Base-by-base conservation (phyloP, 1,140 invertebrate genomes). In the Polypedilum pembai region DNA sequence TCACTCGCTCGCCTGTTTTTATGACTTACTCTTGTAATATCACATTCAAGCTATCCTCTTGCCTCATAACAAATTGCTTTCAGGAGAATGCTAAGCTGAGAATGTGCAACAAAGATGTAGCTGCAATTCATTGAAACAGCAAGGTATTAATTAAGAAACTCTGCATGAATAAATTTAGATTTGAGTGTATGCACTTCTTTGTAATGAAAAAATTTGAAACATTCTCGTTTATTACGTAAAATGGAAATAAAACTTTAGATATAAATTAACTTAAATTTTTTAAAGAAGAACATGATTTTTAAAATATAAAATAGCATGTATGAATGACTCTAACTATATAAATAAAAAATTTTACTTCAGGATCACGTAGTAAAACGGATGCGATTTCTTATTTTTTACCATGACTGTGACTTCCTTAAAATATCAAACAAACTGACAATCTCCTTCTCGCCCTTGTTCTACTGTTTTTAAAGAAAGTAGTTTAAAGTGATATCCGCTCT, bases 61-160 rank as follows among this genome's bases (percentile, higher is more conserved):
- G 20, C 65, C 8, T 69, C 65, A 69, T 69, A 21, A 69, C 65
- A 69, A 69, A 69, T 69, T 69, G 65, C 20, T 21, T 69, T n/a
- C 20, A 18, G 17, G 65, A n/a, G 65, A 69, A 69, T 21, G 65
- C 7, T 69, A 10, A 8, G 18, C 1, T 18, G 65, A 20, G 20
- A 18, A 20, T 69, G 1, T 69, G 65, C 65, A 69, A 18, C 65
- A 21, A n/a, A 20, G 8, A 17, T 21, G 65, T 20, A 3, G 20
- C 65, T 20, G 8, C 65, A 69, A 69, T 69, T 69, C 65, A 69
- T 69, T 69, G 15, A 69, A 69, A 21, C 65, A 20, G 65, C 65
- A 69, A 69, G 65, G 20, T 18, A 20, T 69, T 69, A 69, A 69
- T 69, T 69, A 69, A 69, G 24, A 33, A 69, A 69, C 17, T 69